Conservation (phyloP, 2,113 vertebrate genomes). For the Tyrannus savana region DNA sequence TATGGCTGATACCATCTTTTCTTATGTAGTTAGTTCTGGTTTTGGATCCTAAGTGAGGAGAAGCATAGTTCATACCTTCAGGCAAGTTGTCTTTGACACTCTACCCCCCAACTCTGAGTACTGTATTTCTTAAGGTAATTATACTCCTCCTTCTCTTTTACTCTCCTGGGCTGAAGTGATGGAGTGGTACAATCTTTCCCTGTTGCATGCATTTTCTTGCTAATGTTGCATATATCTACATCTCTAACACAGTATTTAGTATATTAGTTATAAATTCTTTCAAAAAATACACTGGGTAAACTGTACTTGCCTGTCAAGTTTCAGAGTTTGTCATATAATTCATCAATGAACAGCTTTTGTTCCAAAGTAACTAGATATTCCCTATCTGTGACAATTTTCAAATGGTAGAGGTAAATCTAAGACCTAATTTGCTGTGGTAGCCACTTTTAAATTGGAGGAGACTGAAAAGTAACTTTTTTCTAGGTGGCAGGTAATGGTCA, state of each 20-base stretch:
- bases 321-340: neutral
- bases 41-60: neutral
- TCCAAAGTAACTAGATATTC: neutral
- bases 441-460: neutral
- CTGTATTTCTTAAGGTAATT: neutral
- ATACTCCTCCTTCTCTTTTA: neutral
- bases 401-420: neutral
- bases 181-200: neutral
- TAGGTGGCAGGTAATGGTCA: neutral
- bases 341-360: neutral
- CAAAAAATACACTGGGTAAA: neutral
- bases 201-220: neutral
- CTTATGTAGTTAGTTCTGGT: neutral
- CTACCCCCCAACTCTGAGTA: accelerated
- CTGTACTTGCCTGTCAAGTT: neutral
- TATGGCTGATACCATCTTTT: neutral
- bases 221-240: neutral
- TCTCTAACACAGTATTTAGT: neutral
- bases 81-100: neutral
- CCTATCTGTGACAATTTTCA: neutral
- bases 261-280: neutral
- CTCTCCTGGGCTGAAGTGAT: neutral
- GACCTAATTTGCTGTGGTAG: neutral
- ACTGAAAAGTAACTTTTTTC: neutral
- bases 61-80: neutral